Conservation (phyloP, 2,888 invertebrate genomes). For the Tetragonisca angustula region DNA sequence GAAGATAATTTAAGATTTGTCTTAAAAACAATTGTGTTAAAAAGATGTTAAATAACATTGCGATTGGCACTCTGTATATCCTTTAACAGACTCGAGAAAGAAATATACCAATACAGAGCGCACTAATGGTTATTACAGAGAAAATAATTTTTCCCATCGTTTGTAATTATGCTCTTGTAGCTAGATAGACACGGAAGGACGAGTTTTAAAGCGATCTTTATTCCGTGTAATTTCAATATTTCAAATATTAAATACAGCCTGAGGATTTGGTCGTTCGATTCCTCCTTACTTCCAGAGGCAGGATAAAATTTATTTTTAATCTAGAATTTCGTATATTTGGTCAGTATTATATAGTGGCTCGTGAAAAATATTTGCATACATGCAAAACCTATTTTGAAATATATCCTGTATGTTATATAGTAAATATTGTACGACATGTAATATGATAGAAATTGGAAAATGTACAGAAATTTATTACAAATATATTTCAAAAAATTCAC, state of each 20-base stretch:
- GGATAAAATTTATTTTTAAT: conserved; percentile 35
- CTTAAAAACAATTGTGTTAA: neutral
- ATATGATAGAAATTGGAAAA: neutral
- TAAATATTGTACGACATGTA: neutral
- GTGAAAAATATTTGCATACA: neutral
- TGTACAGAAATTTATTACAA: neutral
- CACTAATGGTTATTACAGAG: neutral
- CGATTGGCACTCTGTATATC: neutral
- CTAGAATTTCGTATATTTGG: conserved; percentile 1
- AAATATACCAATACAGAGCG: neutral
- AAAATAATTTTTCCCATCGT: conserved; percentile 6
- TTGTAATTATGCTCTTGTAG: neutral
- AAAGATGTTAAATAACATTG: neutral
- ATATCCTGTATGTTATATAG: neutral
- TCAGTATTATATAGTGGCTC: neutral
- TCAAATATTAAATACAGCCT: conserved; percentile 23
- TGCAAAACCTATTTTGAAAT: neutral
- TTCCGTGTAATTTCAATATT: conserved; percentile 13
- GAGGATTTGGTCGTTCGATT: neutral
- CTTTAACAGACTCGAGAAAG: neutral
- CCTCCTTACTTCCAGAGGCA: too few relatives aligned
- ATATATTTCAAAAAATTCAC: neutral
- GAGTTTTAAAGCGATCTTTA: conserved; percentile 11
- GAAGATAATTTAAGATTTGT: too few relatives aligned
- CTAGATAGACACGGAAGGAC: neutral